A percentile compares a stretch with the other conserved stretches of the same genome.
These are phyloP conservation scores for Tiphia femorata DNA, from an alignment of 2,888 invertebrate species.

Conservation along the genomic window DNA sequence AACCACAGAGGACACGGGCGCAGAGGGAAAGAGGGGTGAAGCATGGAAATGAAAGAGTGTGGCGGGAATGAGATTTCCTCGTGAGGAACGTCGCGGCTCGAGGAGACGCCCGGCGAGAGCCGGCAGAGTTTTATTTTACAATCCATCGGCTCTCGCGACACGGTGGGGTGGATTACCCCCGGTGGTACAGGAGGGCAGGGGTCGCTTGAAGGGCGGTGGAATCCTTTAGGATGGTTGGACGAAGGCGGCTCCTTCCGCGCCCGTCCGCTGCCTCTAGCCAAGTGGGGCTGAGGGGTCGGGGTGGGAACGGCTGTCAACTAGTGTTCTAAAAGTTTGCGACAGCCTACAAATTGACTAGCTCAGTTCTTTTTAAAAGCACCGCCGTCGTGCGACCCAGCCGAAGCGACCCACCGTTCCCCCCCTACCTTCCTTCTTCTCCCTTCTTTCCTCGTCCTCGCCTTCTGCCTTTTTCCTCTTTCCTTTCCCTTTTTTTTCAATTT, in stretches of 20 bases:
- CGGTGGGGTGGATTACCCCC: conserved; percentile 32
- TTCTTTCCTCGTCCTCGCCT: no score
- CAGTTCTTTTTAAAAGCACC: conserved; percentile 69
- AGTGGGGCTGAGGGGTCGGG: conserved; percentile 3
- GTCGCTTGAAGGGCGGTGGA: conserved; percentile 19
- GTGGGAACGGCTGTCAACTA: conserved; percentile 65
- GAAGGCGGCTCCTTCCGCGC: neutral
- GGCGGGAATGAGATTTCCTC: conserved; percentile 66
- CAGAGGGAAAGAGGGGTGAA: conserved; percentile 29
- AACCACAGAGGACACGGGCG: neutral
- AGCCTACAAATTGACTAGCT: conserved; percentile 70
- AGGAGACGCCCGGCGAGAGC: conserved; percentile 63
- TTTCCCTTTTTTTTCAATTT: no score
- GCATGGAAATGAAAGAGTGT: conserved; percentile 55
- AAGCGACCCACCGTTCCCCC: conserved; percentile 30
- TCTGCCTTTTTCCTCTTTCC: no score
- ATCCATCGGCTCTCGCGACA: conserved; percentile 62
- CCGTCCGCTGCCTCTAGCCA: neutral
- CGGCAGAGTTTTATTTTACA: conserved; percentile 70
- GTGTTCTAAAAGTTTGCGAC: conserved; percentile 70
- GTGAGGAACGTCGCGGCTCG: conserved; percentile 53
- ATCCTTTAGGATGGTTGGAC: conserved; percentile 52
- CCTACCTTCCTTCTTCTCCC: conserved; percentile 20
- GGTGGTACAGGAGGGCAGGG: conserved; percentile 18
- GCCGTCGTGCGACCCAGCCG: conserved; percentile 54